A percentile compares a stretch with the other conserved stretches of the same genome.
phyloP scores from a whole-genome alignment of 2,113 vertebrate genomes.

The Brevimyrus niger region DNA sequence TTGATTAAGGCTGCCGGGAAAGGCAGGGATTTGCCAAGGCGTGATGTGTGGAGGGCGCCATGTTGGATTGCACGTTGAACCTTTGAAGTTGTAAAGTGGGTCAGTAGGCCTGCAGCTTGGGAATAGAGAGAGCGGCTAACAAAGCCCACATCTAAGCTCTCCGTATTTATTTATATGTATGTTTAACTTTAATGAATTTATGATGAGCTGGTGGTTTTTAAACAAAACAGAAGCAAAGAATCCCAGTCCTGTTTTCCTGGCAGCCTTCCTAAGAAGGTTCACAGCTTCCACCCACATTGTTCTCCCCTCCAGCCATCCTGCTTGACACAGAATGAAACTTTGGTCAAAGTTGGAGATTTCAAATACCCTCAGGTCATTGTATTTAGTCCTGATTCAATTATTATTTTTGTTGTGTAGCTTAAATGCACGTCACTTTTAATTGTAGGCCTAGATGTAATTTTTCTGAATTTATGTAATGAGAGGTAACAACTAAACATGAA shows the following conservation, averaged over 20 bases:
- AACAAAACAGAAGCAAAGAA: conserved; percentile 21
- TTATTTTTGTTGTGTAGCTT: conserved; percentile 22
- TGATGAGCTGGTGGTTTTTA: conserved; percentile 41
- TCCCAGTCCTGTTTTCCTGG: conserved; percentile 26
- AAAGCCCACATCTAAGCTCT: conserved; percentile 39
- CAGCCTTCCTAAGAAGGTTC: conserved; percentile 22
- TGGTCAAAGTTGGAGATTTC: conserved; percentile 27
- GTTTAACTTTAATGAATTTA: conserved; percentile 51
- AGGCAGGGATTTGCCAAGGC: conserved; percentile 34
- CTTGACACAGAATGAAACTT: conserved; percentile 21
- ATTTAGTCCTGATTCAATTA: neutral
- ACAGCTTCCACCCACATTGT: neutral
- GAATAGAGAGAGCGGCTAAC: conserved; percentile 43
- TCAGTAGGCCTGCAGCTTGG: conserved; percentile 49
- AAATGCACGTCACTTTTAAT: conserved; percentile 21
- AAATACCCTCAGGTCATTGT: conserved; percentile 23
- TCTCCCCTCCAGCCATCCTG: conserved; percentile 24
- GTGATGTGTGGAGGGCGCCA: conserved; percentile 42
- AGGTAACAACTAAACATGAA: conserved; percentile 43
- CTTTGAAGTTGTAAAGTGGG: conserved; percentile 63
- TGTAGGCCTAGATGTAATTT: conserved; percentile 25
- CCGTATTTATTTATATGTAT: conserved; percentile 49
- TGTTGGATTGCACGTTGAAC: conserved; percentile 42
- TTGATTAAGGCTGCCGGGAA: conserved; percentile 15
- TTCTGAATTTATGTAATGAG: conserved; percentile 32